Evolutionary conservation across 2,113 vertebrate species (phyloP).

Genomic region (Eudyptes chrysolophus): DNA sequence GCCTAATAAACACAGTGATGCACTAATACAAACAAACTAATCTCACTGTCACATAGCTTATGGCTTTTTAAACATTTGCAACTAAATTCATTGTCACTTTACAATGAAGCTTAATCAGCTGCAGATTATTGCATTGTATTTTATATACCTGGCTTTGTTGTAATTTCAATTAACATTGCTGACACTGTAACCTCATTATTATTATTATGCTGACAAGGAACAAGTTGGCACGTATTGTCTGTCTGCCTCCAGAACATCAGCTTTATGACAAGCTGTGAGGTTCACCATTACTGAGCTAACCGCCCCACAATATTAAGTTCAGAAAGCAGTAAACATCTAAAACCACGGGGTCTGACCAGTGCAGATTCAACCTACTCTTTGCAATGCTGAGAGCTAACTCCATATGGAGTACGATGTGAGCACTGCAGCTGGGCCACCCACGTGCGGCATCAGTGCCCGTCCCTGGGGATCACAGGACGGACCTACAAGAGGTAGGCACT

Average conservation of each 20-base stretch:
- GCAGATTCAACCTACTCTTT: neutral
- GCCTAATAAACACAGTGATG: neutral
- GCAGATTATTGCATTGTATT: neutral
- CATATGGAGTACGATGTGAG: neutral
- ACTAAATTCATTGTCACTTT: neutral
- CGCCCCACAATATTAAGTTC: neutral
- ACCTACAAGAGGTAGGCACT: neutral
- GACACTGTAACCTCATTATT: neutral
- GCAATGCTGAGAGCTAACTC: neutral
- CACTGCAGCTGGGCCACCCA: neutral
- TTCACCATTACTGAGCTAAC: neutral
- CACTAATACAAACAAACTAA: neutral
- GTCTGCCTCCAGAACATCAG: neutral
- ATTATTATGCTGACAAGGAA: neutral
- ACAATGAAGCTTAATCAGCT: neutral
- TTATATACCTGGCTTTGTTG: neutral
- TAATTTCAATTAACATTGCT: neutral
- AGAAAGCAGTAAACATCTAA: neutral
- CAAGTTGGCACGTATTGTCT: neutral
- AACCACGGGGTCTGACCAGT: neutral
- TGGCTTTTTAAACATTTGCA: neutral
- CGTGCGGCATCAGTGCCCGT: accelerated
- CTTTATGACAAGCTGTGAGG: neutral
- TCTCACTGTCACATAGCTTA: neutral
- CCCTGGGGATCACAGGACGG: neutral